phyloP scores from a whole-genome alignment of 2,888 invertebrate species.

The Vandiemenella viatica region DNA sequence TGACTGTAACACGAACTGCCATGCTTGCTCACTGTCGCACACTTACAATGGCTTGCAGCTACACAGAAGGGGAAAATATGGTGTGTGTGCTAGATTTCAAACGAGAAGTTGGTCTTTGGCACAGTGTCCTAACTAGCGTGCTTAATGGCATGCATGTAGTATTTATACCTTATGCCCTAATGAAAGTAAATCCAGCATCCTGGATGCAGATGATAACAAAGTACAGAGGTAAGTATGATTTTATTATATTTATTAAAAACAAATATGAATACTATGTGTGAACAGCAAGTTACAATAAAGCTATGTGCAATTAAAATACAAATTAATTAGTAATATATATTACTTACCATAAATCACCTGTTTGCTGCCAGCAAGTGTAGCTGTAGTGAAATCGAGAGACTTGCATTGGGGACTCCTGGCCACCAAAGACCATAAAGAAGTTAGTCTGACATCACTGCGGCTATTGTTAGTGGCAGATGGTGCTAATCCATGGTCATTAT shows the following conservation, averaged over 20 bases:
- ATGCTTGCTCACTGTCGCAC: slow-evolving; percentile 94
- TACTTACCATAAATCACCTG: no score
- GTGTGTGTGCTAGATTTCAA: slow-evolving; percentile 98
- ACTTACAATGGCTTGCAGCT: slow-evolving; percentile 90
- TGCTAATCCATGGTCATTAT: slow-evolving; percentile 97
- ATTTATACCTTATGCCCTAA: slow-evolving; percentile 96
- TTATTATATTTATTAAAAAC: no score
- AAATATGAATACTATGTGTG: no score
- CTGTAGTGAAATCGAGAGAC: slow-evolving; percentile 94
- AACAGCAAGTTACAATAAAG: no score
- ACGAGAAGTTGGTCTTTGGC: slow-evolving; percentile 81
- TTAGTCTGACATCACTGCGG: slow-evolving; percentile 74
- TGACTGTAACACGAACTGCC: slow-evolving; percentile 85
- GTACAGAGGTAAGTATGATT: slow-evolving; percentile 61
- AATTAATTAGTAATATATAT: no score
- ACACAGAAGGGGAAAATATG: slow-evolving; percentile 97
- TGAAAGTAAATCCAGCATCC: slow-evolving; percentile 97
- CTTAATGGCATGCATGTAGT: slow-evolving; percentile 98
- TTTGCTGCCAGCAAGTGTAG: slow-evolving; percentile 77
- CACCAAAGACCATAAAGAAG: slow-evolving; percentile 94
- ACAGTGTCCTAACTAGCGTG: slow-evolving; percentile 78
- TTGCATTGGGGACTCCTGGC: slow-evolving; percentile 97
- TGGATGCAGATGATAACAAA: slow-evolving; percentile 99
- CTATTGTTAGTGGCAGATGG: slow-evolving; percentile 95
- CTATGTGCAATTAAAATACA: no score